Percentiles rank a stretch among this genome's conserved stretches.
Evolutionary conservation across 1,140 invertebrate species (phyloP).

Genomic region (Drosophila serrata): DNA sequence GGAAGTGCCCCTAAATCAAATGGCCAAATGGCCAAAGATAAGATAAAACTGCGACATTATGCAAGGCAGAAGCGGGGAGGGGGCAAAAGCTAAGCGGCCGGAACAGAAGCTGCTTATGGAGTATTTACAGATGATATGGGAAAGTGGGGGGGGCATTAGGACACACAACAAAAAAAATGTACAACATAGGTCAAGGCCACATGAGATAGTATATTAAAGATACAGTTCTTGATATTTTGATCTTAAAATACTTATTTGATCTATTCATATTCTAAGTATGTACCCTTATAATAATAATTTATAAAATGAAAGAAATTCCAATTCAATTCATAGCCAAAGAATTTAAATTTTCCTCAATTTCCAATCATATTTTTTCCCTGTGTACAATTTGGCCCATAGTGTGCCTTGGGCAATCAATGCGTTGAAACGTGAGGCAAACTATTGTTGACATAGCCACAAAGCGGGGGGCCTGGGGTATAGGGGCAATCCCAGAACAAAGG

Average conservation of each 20-base stretch:
- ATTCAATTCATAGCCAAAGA: no score
- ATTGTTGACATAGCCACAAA: slow-evolving; percentile 37
- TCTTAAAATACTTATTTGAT: no score
- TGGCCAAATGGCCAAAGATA: slow-evolving; percentile 63
- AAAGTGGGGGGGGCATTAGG: neutral
- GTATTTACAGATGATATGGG: slow-evolving; percentile 25
- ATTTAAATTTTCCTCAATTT: no score
- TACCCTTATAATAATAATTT: no score
- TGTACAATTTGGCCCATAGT: slow-evolving; percentile 36
- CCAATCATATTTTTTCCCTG: neutral
- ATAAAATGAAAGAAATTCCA: no score
- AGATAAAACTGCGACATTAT: slow-evolving; percentile 64
- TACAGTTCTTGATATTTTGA: neutral
- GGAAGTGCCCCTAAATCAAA: slow-evolving; percentile 79
- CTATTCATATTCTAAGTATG: no score
- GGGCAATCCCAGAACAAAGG: slow-evolving; percentile 57
- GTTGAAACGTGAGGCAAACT: slow-evolving; percentile 49
- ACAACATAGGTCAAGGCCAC: neutral
- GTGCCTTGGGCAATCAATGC: slow-evolving; percentile 57
- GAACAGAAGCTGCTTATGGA: slow-evolving; percentile 29
- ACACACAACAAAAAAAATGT: neutral
- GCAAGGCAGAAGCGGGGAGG: neutral
- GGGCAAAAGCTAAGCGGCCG: neutral
- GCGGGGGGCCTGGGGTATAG: neutral
- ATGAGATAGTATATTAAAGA: neutral